Conservation (phyloP, 1,140 invertebrate genomes). For the Drosophila pseudoobscura region DNA sequence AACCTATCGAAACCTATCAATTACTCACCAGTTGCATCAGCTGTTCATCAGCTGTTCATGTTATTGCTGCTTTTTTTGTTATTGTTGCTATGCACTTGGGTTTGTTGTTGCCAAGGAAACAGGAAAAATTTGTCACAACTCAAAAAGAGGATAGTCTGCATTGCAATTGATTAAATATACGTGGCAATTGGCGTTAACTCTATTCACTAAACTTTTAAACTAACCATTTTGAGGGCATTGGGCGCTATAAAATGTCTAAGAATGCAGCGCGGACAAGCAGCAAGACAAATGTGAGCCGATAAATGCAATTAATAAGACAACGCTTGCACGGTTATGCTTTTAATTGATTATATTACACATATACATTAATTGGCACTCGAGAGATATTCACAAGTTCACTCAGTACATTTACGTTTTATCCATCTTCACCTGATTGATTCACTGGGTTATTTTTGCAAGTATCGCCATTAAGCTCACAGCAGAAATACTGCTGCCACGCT, state of each 20-base stretch:
- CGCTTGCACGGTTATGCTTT: slow-evolving; percentile 7
- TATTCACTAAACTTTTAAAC: not conserved
- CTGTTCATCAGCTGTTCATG: slow-evolving; percentile 53
- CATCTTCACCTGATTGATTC: slow-evolving; percentile 16
- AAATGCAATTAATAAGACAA: slow-evolving; percentile 4
- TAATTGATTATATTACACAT: slow-evolving; percentile 42
- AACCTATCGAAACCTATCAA: slow-evolving; percentile 5
- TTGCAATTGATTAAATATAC: slow-evolving; percentile 67
- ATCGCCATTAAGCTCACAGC: too few relatives aligned
- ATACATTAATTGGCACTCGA: slow-evolving; percentile 16
- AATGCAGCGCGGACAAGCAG: slow-evolving; percentile 42
- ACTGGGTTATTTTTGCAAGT: not conserved
- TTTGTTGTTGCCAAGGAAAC: slow-evolving; percentile 40
- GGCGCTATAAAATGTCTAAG: slow-evolving; percentile 51
- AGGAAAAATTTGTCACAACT: slow-evolving; percentile 59
- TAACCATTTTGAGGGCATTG: not conserved
- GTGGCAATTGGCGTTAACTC: slow-evolving; percentile 4
- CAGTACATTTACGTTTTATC: not conserved
- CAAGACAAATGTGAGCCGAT: slow-evolving; percentile 55
- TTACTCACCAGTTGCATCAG: slow-evolving; percentile 32
- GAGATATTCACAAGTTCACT: not conserved
- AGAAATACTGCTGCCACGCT: too few relatives aligned
- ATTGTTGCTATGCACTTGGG: slow-evolving; percentile 54
- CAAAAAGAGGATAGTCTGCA: slow-evolving; percentile 19
- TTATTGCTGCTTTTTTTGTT: slow-evolving; percentile 46